These are phyloP conservation scores for Orgyia antiqua DNA, from an alignment of 2,888 invertebrate species.

Conservation along the genomic window DNA sequence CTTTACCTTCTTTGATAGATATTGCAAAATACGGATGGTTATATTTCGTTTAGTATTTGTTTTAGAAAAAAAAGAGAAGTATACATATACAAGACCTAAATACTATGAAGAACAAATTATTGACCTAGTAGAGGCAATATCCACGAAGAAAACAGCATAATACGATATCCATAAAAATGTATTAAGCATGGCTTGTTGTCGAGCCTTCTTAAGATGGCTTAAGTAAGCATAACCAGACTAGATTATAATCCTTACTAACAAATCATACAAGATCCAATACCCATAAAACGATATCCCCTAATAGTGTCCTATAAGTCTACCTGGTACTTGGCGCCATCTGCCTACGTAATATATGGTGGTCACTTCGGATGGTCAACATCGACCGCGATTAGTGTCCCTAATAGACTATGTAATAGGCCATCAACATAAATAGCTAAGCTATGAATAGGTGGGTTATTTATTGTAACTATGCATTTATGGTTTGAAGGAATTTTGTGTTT, in stretches of 20 bases:
- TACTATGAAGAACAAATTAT: too few species aligned
- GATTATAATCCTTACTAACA: not conserved
- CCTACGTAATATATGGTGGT: constrained; percentile 26
- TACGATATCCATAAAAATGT: too few species aligned
- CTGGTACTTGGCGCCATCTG: constrained; percentile 26
- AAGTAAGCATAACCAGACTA: too few species aligned
- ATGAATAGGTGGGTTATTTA: constrained; percentile 39
- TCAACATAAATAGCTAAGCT: constrained; percentile 35
- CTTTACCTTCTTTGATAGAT: too few species aligned
- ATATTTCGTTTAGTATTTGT: too few species aligned
- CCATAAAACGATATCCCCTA: constrained; percentile 16
- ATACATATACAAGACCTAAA: too few species aligned
- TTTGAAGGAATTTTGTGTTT: not conserved
- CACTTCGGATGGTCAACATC: constrained; percentile 29
- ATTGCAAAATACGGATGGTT: too few species aligned
- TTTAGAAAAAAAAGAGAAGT: too few species aligned
- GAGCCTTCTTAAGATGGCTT: too few species aligned
- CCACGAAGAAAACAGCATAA: too few species aligned
- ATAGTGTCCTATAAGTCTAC: constrained; percentile 22
- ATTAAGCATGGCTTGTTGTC: too few species aligned
- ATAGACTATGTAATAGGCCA: constrained; percentile 41
- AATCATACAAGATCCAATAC: not conserved
- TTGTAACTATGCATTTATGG: not conserved
- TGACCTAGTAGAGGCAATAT: too few species aligned
- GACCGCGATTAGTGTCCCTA: constrained; percentile 45